Evolutionary conservation across 2,888 invertebrate species (phyloP), one percentile per base, ranked within the genome.

Genomic region (Heliconius hortense): DNA sequence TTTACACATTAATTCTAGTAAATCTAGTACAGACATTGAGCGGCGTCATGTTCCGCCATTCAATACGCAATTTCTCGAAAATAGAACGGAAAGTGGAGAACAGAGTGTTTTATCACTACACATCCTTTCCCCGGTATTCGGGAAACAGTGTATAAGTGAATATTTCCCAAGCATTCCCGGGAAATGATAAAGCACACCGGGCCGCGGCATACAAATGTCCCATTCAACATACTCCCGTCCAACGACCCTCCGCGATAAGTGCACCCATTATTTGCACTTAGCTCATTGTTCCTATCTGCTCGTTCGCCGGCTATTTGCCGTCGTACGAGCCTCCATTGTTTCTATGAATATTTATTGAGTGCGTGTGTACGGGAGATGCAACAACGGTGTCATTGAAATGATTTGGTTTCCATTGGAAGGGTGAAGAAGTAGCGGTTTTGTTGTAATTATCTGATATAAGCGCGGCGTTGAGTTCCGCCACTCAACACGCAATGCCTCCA

Each of bases 201-300:
- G 35, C 10, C 35, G 35, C 35, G 35, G 60, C 71, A 74, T 64
- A 70, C 74, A 56, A 74, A 64, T 53, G 63, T 64, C 39, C 70
- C 70, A 64, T 63, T 56, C 63, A 64, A 39, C 64, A 48, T 69
- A 64, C 63, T 70, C 56, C 74, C 74, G 73, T 78, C 74, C 77
- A 77, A 76, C 75, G 78, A 72, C 75, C 78, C 79, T 73, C 63
- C 64, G 70, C 73, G 77, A 74, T 75, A 78, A 80, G 86, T 84
- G 75, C 78, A 67, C 79, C 78, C 85, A 87, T 89, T 89, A 89
- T 89, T 87, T 88, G 87, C 87, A 85, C 86, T 88, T 86, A 86
- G 86, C 87, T 86, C 87, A 86, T 86, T 85, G 85, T 86, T 80
- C 84, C 81, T 83, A 82, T 84, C 81, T 81, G 76, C 81, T 74